Base-by-base conservation (phyloP, 2,888 invertebrate species). In the Spodoptera exigua region DNA sequence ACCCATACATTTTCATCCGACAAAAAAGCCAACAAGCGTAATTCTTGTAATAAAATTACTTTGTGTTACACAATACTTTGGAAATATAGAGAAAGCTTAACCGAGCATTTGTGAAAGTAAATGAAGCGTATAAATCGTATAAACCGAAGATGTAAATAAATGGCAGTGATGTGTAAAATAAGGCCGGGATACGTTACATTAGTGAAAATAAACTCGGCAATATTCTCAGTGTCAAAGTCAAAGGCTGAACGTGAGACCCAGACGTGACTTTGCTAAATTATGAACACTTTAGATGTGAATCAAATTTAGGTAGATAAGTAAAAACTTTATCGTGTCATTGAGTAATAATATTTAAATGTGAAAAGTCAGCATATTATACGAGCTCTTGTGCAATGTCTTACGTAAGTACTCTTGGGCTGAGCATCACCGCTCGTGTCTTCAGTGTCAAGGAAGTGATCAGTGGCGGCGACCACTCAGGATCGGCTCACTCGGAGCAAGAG, bases 221-320 rank as follows among this genome's bases (percentile, higher is more conserved):
- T 63, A 37, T 52, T 56, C 51, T 56, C 47, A 60, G 45, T 53
- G 44, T 59, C 56, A 52, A 48, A 72, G 64, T 51, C 48, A 61
- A 59, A 48, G 35, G 57, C 56, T 41, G 52, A 68, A 52, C 58
- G 56, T 59, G 49, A 47, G 61, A 52, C 48, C 34, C 43, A 57
- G 48, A 64, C 64, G 61, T 68, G 61, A 61, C 64, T 61, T 56
- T 47, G 13, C 48, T 64, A 54, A 61, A 72, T 64, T 34, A 52
- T 35, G 27, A 41, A 56, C 46, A 54, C 48, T 52, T 68, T 43
- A 56, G 44, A 58, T 61, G 45, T 56, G 16, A 54, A 68, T 59
- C 53, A 17, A 62, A 13, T 58, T 46, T 35, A 1, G 27, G 39
- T 52, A 37, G 43, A 46, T 27, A 27, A 9, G 27, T 27, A 52